These are phyloP conservation scores for Digitonthophagus gazella DNA, from an alignment of 2,888 invertebrate genomes.

Conservation along the genomic window DNA sequence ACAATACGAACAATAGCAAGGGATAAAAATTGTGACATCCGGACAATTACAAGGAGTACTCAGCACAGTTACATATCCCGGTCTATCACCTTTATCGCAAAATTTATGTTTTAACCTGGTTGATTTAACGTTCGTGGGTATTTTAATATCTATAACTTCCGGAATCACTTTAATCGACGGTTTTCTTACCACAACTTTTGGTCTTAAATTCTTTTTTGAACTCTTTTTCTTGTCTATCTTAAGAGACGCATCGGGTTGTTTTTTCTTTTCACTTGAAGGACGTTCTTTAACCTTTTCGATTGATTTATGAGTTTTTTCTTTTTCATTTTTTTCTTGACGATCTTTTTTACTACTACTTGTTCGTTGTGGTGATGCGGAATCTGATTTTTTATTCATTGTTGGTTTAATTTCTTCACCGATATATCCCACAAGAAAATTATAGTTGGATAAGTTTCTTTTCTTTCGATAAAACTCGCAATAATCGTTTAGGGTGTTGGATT, in stretches of 20 bases:
- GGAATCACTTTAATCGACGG: constrained; percentile 12
- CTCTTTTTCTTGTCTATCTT: constrained; percentile 2
- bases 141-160: constrained; percentile 26
- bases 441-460: neutral
- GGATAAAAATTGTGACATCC: constrained; percentile 34
- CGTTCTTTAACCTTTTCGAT: no score
- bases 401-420: constrained; percentile 3
- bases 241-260: no score
- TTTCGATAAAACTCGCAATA: constrained; percentile 1
- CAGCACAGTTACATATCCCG: constrained; percentile 33
- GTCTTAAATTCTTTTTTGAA: no score
- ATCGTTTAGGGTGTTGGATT: neutral
- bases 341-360: neutral
- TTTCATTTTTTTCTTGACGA: neutral
- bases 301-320: no score
- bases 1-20: constrained; percentile 31
- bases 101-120: constrained; percentile 20
- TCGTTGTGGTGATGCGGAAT: no score
- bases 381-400: neutral
- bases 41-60: constrained; percentile 35
- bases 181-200: constrained; percentile 14
- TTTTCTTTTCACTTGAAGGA: no score
- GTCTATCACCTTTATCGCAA: constrained; percentile 26
- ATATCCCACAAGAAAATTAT: constrained; percentile 15
- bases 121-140: constrained; percentile 21